Evolutionary conservation across 1,140 invertebrate species (phyloP).

Genomic region (Eumeta japonica): DNA sequence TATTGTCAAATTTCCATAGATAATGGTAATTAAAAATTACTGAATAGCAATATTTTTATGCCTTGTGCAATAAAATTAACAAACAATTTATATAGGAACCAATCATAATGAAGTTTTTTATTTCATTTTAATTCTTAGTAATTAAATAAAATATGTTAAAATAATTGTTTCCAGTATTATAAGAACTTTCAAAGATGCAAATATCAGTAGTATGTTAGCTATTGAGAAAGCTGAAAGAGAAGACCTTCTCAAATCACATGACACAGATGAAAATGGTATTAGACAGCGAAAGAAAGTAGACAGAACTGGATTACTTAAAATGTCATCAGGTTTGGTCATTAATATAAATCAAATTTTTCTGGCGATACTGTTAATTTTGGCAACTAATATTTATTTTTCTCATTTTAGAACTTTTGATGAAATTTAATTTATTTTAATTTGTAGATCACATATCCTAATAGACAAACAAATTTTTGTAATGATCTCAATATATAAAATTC

Average conservation of each 20-base stretch:
- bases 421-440: too few relatives aligned
- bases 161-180: slow-evolving; percentile 58
- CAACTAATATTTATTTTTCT: too few relatives aligned
- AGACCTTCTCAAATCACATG: slow-evolving; percentile 61
- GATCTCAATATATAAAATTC: too few relatives aligned
- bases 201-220: slow-evolving; percentile 69
- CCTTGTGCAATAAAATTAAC: not conserved
- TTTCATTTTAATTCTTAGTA: too few relatives aligned
- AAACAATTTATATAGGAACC: too few relatives aligned
- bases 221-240: slow-evolving; percentile 74
- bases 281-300: slow-evolving; percentile 62
- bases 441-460: too few relatives aligned
- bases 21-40: not conserved
- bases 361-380: too few relatives aligned
- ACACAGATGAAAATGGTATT: slow-evolving; percentile 59
- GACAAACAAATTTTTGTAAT: too few relatives aligned
- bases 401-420: too few relatives aligned
- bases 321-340: slow-evolving; percentile 63
- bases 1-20: not conserved
- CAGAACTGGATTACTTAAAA: slow-evolving; percentile 64
- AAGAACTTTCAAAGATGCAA: slow-evolving; percentile 75
- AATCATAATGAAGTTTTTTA: too few relatives aligned
- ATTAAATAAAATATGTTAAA: not conserved
- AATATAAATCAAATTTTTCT: slow-evolving; percentile 4
- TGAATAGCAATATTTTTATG: not conserved